Base-by-base conservation (phyloP, 2,888 invertebrate species). In the Dione vanillae region DNA sequence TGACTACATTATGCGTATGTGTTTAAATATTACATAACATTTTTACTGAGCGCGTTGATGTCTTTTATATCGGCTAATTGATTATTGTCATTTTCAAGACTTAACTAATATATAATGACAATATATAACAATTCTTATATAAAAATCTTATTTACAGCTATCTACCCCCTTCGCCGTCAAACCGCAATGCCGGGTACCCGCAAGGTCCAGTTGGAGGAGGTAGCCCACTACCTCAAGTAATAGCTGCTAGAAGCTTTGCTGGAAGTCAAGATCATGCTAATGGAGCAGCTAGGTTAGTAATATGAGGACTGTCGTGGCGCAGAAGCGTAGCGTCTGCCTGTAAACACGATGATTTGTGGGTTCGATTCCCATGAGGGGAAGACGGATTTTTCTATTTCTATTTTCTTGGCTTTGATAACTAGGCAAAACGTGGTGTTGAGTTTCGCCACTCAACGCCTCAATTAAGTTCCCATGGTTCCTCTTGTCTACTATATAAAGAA, bases 91-190 rank as follows among this genome's bases (percentile, higher is more conserved):
- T 8, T 11, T 51, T 51, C 9, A 51, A 19, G 10, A 7, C n/a
- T 0, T 11, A 16, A 14, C n/a, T 0, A 9, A 47, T 16, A 8
- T n/a, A 47, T 16, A 3, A 27, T 27, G 5, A 54, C 20, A 54
- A 14, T 14, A 27, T 27, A 20, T 54, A 0, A 1, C 2, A 54
- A n/a, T 12, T 35, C 27, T 35, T 12, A 10, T 51, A 7, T 40
- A 56, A 49, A 59, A 19, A 35, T 49, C 2, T 51, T 49, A 16
- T 16, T 64, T 82, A 3, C 80, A 92, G 92, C 76, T 92, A 92
- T 71, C 85, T 92, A 0, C 92, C 91, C 0, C 92, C 92, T 0
- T 80, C 91, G 0, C 73, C 86, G 0, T 67, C 82, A 1, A 79
- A 77, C 27, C 82, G 81, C 6, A 80, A 80, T 2, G 70, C 77